Evolutionary conservation across 2,797 vertebrate species (phyloP).

Genomic region (Tauraco hartlaubi): DNA sequence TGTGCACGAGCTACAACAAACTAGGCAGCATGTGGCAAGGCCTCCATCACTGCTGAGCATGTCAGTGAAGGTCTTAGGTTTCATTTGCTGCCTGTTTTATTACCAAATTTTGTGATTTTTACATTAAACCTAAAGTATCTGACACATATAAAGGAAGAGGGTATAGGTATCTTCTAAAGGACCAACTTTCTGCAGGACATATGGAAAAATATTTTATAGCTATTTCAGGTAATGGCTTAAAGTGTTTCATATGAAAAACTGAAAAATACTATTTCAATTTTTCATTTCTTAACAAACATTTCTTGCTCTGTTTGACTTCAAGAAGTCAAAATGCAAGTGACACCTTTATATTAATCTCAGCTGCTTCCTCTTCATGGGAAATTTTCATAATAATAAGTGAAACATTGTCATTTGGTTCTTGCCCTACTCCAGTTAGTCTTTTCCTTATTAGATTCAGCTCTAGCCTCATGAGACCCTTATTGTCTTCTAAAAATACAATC

Average conservation of each 20-base stretch:
- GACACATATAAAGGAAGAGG: not conserved
- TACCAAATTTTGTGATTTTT: not conserved
- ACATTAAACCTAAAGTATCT: not conserved
- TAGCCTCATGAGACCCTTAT: not conserved
- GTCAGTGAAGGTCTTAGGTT: not conserved
- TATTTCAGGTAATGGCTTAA: not conserved
- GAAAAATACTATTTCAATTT: not conserved
- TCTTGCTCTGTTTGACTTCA: not conserved
- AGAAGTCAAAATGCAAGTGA: not conserved
- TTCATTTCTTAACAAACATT: not conserved
- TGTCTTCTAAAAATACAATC: slow-evolving; percentile 33
- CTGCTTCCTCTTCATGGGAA: not conserved
- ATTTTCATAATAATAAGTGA: not conserved
- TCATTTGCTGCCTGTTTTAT: not conserved
- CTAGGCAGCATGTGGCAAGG: not conserved
- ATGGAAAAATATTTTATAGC: not conserved
- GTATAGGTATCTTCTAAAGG: not conserved
- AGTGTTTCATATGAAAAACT: not conserved
- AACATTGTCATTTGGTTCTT: not conserved
- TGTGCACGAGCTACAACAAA: not conserved
- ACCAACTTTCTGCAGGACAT: not conserved
- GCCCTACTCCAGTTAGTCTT: not conserved
- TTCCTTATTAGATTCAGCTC: not conserved
- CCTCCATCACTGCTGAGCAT: not conserved
- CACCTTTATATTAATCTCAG: not conserved